Evolutionary conservation across 2,113 vertebrate genomes (phyloP).

Genomic region (Pedionomus torquatus): DNA sequence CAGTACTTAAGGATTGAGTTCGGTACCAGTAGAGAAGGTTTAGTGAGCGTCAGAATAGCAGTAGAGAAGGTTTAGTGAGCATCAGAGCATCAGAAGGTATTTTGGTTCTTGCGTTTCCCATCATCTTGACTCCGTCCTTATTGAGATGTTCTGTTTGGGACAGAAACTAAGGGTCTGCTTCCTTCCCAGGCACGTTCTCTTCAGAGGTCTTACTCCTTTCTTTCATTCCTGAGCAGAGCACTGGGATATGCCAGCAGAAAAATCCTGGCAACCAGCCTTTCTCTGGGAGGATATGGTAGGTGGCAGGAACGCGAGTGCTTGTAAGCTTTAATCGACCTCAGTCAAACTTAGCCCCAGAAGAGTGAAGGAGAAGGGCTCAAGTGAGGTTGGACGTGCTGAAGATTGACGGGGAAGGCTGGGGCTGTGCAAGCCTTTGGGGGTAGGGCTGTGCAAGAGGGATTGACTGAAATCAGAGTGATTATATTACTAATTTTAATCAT

Average conservation of each 20-base stretch:
- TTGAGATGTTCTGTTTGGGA: background rate
- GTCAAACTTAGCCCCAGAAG: background rate
- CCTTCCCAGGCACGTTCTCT: background rate
- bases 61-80: background rate
- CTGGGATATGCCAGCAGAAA: background rate
- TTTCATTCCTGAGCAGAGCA: rapidly evolving
- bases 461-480: slow-evolving; percentile 38
- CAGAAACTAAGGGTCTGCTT: background rate
- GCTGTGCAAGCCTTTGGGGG: rapidly evolving
- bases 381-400: background rate
- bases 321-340: background rate
- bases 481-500: slow-evolving; percentile 60
- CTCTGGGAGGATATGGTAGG: background rate
- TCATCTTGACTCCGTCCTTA: background rate
- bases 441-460: background rate
- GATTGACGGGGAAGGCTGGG: background rate
- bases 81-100: background rate
- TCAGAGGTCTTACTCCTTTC: background rate
- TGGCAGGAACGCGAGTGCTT: background rate
- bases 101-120: background rate
- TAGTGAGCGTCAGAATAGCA: background rate
- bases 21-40: no score
- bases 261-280: background rate
- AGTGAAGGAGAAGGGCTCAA: background rate
- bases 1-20: background rate